Conservation (phyloP, 2,888 invertebrate genomes). For the Scotopteryx bipunctaria region DNA sequence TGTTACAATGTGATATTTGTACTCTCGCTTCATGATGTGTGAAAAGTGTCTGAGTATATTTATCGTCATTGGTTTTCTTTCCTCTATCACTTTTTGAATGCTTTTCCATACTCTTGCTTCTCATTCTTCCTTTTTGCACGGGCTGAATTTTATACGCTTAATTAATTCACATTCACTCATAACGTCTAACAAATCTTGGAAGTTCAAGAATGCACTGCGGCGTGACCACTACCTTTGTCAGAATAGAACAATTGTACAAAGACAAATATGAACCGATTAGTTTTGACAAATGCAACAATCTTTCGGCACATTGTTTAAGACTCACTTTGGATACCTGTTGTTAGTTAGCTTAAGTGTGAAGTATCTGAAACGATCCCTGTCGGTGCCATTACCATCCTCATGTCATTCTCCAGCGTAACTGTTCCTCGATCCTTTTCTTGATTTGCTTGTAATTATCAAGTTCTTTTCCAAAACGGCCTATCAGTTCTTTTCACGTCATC, state of each 20-base stretch:
- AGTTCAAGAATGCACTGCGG: conserved; percentile 73
- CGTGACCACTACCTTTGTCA: conserved; percentile 65
- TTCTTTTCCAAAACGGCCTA: conserved; percentile 84
- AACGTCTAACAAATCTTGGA: conserved; percentile 63
- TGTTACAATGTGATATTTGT: conserved; percentile 67
- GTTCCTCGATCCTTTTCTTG: conserved; percentile 64
- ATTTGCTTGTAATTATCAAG: conserved; percentile 74
- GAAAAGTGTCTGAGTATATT: conserved; percentile 53
- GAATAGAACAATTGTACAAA: conserved; percentile 59
- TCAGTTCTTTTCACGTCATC: conserved; percentile 77
- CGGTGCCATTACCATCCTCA: conserved; percentile 67
- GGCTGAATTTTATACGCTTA: conserved; percentile 79
- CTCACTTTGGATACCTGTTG: conserved; percentile 52
- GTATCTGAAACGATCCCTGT: conserved; percentile 38
- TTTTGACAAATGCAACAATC: conserved; percentile 47
- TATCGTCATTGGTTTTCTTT: conserved; percentile 67
- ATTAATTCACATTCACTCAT: conserved; percentile 76
- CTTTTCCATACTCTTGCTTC: conserved; percentile 79
- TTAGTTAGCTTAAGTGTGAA: conserved; percentile 56
- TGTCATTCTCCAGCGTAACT: conserved; percentile 65
- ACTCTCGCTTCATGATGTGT: conserved; percentile 46
- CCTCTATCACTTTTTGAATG: conserved; percentile 77
- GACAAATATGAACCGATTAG: conserved; percentile 43
- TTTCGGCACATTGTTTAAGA: conserved; percentile 67
- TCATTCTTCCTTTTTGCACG: conserved; percentile 80